A percentile compares a stretch with the other conserved stretches of the same genome.
phyloP scores from a whole-genome alignment of 2,113 vertebrate species.

The Cavia aperea region DNA sequence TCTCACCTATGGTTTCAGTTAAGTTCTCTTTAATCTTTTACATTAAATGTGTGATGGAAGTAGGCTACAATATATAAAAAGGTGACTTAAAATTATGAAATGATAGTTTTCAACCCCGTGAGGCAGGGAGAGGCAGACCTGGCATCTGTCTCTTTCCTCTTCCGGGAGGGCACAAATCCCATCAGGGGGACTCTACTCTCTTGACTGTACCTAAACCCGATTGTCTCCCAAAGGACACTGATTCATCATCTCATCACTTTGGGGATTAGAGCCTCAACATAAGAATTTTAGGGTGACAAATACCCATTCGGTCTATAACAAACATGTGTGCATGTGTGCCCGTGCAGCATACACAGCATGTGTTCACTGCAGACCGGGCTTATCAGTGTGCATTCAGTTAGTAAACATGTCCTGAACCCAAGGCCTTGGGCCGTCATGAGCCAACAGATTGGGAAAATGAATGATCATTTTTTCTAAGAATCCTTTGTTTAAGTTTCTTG shows the following conservation, averaged over 20 bases:
- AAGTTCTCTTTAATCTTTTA: background rate
- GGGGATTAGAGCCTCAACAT: background rate
- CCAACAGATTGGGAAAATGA: background rate
- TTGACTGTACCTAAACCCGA: background rate
- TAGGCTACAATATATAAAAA: background rate
- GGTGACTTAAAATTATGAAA: slow-evolving; percentile 3
- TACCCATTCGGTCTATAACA: background rate
- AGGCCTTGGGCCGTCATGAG: background rate
- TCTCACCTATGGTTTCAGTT: background rate
- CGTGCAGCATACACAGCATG: background rate
- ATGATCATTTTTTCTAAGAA: slow-evolving; percentile 18
- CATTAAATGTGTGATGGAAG: background rate
- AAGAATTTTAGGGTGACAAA: background rate
- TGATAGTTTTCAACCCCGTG: background rate
- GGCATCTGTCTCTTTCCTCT: background rate
- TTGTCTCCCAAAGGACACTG: background rate
- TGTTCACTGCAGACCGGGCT: background rate
- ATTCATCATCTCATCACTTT: background rate
- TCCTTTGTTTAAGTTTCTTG: slow-evolving; percentile 41
- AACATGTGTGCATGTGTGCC: background rate
- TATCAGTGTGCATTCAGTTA: background rate
- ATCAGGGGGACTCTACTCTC: background rate
- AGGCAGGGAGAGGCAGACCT: background rate
- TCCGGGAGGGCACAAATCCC: no score
- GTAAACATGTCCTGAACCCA: background rate